Percentiles rank a stretch among this genome's conserved stretches.
phyloP scores from a whole-genome alignment of 2,797 vertebrate species.

The Neomorphus geoffroyi region DNA sequence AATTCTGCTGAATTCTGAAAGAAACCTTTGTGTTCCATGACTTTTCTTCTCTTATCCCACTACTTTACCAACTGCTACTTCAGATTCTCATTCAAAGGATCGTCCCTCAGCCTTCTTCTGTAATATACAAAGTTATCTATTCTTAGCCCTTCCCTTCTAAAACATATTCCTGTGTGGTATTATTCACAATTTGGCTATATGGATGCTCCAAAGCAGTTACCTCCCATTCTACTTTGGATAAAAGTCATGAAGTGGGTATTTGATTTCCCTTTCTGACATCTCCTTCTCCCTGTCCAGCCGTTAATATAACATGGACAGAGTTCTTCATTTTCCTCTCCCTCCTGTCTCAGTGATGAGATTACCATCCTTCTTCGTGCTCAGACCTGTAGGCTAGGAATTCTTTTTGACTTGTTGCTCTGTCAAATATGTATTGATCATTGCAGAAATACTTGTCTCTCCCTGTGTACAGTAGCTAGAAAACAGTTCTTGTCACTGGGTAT shows the following conservation, averaged over 20 bases:
- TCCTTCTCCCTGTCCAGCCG: background rate
- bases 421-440: background rate
- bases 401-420: background rate
- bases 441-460: background rate
- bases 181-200: background rate
- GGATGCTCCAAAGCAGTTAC: background rate
- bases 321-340: background rate
- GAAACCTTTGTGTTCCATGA: slow-evolving; percentile 34
- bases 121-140: slow-evolving; percentile 6
- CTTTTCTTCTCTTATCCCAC: background rate
- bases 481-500: background rate
- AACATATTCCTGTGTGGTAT: background rate
- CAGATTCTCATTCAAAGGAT: slow-evolving; percentile 22
- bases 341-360: background rate
- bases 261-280: background rate
- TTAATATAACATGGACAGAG: background rate
- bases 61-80: slow-evolving; percentile 22
- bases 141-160: slow-evolving; percentile 43
- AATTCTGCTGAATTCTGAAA: slow-evolving; percentile 35
- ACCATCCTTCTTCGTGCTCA: background rate
- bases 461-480: background rate
- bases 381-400: background rate
- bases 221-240: background rate
- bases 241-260: background rate
- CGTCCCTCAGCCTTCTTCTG: background rate